Base-by-base conservation (phyloP, 2,113 vertebrate genomes). In the Bubo scandiacus region DNA sequence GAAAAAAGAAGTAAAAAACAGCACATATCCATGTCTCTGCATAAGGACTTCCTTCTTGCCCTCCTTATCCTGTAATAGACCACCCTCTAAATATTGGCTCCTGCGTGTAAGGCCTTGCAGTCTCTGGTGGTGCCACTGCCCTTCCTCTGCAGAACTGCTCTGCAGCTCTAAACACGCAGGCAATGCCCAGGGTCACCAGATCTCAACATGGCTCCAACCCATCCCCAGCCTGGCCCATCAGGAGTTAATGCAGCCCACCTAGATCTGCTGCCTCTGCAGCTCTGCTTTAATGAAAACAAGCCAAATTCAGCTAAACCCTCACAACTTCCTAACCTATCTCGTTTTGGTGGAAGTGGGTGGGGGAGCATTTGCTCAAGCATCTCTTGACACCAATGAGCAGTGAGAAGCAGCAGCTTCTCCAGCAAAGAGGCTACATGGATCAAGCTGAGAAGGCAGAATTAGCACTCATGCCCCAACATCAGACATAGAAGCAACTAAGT, bases 201-300 rank as follows among this genome's bases (percentile, higher is more conserved):
- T 63, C 40, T 36, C 6, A 0, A 21, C 34, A 19, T 2, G 32
- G 77, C n/a, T 57, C 9, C 0, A 62, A 22, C 23, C 15, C 40
- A 38, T 1, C 15, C 15, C 47, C 75, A 40, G 57, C 29, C 65
- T 47, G 55, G 34, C 7, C 32, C 54, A 19, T 15, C 47, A 43
- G 22, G 47, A 51, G 27, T 21, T n/a, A 36, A n/a, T 20, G 40
- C 26, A 42, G 62, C 49, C 18, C 42, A 20, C 30, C 34, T 17
- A 12, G 15, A 43, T 63, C 42, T 42, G 61, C 61, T 36, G 27
- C 57, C 52, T 87, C 52, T 42, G 63, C 36, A 45, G 51, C 49
- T 55, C 63, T 26, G 34, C 57, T 70, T 40, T 34, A 52, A 40
- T 7, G 34, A 58, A 72, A 78, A 78, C 3, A 5, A 83, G 38